Evolutionary conservation across 2,888 invertebrate genomes (phyloP).

Genomic region (Synergus laeviventris): DNA sequence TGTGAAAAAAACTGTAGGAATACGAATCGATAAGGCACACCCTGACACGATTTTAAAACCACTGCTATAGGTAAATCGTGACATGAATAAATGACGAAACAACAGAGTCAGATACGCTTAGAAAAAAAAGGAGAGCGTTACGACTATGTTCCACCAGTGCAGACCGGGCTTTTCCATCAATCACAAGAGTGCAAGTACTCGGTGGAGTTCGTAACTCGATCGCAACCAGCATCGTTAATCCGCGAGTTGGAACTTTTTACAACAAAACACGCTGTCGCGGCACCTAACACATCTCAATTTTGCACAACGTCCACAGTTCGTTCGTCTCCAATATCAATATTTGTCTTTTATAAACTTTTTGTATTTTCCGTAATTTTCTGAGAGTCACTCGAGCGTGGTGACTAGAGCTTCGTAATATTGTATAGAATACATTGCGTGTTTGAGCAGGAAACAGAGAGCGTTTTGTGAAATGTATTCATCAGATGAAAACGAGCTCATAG

Average conservation of each 20-base stretch:
- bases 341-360: background rate
- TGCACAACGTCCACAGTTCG: background rate
- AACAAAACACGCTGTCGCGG: slow-evolving; percentile 27
- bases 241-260: slow-evolving; percentile 35
- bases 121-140: slow-evolving; percentile 30
- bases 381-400: no score
- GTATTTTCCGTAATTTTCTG: background rate
- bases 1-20: slow-evolving; percentile 25
- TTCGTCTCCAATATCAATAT: slow-evolving; percentile 11
- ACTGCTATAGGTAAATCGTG: slow-evolving; percentile 35
- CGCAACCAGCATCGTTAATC: slow-evolving; percentile 38
- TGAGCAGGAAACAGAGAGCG: background rate
- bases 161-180: slow-evolving; percentile 27
- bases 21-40: slow-evolving; percentile 35
- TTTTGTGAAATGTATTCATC: background rate
- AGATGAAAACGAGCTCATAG: background rate
- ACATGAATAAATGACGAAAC: slow-evolving; percentile 37
- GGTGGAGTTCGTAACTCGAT: slow-evolving; percentile 36
- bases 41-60: slow-evolving; percentile 33
- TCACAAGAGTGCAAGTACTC: slow-evolving; percentile 32
- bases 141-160: slow-evolving; percentile 24
- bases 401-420: no score
- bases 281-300: slow-evolving; percentile 22
- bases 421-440: no score
- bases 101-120: slow-evolving; percentile 31